Percentiles rank a stretch among this genome's conserved stretches.
Evolutionary conservation across 2,113 vertebrate genomes (phyloP).

Genomic region (Nothocercus julius): DNA sequence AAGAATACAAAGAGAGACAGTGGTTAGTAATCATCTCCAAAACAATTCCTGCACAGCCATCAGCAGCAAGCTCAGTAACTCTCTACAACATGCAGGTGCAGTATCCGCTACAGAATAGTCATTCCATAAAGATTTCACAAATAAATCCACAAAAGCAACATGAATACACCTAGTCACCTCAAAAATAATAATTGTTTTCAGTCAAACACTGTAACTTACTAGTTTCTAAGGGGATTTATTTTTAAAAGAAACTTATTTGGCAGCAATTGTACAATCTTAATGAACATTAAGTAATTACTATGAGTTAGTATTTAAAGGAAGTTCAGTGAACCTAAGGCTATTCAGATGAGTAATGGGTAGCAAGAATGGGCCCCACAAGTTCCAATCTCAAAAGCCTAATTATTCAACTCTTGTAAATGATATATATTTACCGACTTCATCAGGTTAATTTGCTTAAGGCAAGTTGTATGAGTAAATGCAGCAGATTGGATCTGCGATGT

Average conservation of each 20-base stretch:
- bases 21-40: background rate
- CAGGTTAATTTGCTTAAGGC: background rate
- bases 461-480: background rate
- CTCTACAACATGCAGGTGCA: background rate
- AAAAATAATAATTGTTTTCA: background rate
- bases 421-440: rapidly evolving
- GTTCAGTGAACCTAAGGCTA: background rate
- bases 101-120: background rate
- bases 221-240: background rate
- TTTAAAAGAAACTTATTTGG: background rate
- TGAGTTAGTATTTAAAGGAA: background rate
- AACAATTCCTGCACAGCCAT: background rate
- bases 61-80: background rate
- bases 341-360: background rate
- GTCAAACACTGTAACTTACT: background rate
- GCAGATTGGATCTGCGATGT: background rate
- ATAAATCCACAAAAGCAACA: background rate
- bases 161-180: background rate
- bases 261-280: background rate
- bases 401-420: background rate
- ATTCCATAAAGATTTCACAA: background rate
- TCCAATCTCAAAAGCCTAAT: background rate
- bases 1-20: background rate
- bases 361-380: background rate
- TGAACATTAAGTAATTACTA: rapidly evolving